Base-by-base conservation (phyloP, 2,888 invertebrate species). In the Tinea semifulvella region DNA sequence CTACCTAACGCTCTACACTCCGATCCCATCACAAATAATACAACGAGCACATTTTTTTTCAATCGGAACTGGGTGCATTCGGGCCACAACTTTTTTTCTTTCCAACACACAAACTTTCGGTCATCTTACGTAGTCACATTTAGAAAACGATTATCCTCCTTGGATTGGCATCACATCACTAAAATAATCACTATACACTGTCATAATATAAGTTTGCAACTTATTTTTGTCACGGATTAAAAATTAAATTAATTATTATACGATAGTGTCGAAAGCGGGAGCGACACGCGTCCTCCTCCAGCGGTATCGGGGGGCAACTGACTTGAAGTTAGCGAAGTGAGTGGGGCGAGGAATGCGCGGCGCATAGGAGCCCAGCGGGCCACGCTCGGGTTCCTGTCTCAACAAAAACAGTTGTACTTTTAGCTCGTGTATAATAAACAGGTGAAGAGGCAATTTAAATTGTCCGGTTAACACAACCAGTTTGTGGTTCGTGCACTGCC, bases 271-370 rank as follows among this genome's bases (percentile, higher is more conserved):
- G 50, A 48, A 47, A 50, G 55, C 55, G 50, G 62, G 63, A 55
- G 62, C 65, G 60, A 54, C 71, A 59, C 57, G 61, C 63, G 65
- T 71, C 72, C 68, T 57, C 54, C 71, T 55, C 59, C 54, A 47
- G 47, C 58, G 63, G 54, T 57, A 63, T 68, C 65, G 63, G 65
- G 61, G 65, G 65, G 67, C 66, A 74, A 80, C 79, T 80, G 72
- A 60, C 69, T 61, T 75, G 77, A 76, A 77, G 80, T 77, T 69
- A 59, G 60, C 58, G 11, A n/a, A 14, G 25, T 53, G 61, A 66
- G 71, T 71, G 71, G 71, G 74, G 75, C 70, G 66, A 73, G 71
- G 77, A 74, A 71, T 79, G 79, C 76, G 76, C 74, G 59, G 77
- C 79, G 79, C 79, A 80, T 73, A 68, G 77, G 74, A 71, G 77